phyloP scores from a whole-genome alignment of 2,797 vertebrate species.

The Sebastes melanostomus region DNA sequence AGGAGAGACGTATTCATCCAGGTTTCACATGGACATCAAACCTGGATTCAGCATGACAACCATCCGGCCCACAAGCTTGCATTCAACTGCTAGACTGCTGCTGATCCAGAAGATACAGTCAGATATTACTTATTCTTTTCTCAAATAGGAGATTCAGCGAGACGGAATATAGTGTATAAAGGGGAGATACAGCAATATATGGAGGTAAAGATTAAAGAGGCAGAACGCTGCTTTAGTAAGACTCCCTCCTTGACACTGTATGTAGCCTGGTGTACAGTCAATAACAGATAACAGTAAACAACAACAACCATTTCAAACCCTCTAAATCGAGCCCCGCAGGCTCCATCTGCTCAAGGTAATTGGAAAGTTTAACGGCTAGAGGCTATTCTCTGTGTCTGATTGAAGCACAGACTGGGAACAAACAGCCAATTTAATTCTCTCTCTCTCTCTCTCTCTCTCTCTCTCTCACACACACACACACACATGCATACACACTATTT shows the following conservation, averaged over 20 bases:
- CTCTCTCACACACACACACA: background rate
- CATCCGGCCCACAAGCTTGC: background rate
- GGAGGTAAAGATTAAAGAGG: slow-evolving; percentile 18
- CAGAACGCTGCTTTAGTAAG: background rate
- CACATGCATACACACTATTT: background rate
- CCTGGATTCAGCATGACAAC: slow-evolving; percentile 9
- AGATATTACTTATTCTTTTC: slow-evolving; percentile 2
- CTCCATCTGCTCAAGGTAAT: slow-evolving; percentile 77
- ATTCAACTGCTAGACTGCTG: background rate
- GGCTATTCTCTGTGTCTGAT: slow-evolving; percentile 70
- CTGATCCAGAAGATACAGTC: slow-evolving; percentile 2
- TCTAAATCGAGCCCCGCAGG: slow-evolving; percentile 55
- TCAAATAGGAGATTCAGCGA: background rate
- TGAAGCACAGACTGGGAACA: slow-evolving; percentile 61
- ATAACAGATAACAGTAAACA: slow-evolving; percentile 70
- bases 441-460: background rate
- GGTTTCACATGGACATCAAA: slow-evolving; percentile 5
- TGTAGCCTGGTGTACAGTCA: slow-evolving; percentile 43
- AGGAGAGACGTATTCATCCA: background rate
- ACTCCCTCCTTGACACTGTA: slow-evolving; percentile 4
- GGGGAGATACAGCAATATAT: background rate
- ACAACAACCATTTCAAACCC: slow-evolving; percentile 64
- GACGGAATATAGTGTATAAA: background rate
- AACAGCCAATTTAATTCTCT: slow-evolving; percentile 69
- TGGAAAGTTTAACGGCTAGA: slow-evolving; percentile 75